Evolutionary conservation across 2,888 invertebrate genomes (phyloP).

Genomic region (Morpho helenor): DNA sequence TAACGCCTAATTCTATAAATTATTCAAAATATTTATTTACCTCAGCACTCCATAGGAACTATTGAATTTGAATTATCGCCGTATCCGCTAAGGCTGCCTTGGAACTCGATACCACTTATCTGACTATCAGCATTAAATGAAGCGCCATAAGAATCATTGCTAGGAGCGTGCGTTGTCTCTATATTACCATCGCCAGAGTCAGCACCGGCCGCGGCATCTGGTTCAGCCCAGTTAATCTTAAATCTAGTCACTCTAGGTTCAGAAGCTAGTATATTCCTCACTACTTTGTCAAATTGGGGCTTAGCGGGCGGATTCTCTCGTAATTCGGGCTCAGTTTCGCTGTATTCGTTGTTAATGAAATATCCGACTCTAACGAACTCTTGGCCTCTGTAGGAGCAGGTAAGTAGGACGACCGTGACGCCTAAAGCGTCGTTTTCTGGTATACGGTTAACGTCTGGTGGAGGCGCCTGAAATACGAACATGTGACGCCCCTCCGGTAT

Average conservation of each 20-base stretch:
- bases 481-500: constrained; percentile 90
- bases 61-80: constrained; percentile 82
- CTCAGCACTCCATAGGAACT: constrained; percentile 82
- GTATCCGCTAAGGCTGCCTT: constrained; percentile 67
- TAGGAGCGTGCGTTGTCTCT: constrained; percentile 54
- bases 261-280: constrained; percentile 90
- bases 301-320: constrained; percentile 96
- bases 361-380: constrained; percentile 99
- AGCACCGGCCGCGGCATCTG: constrained; percentile 60
- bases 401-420: constrained; percentile 97
- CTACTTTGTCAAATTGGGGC: constrained; percentile 96
- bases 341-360: constrained; percentile 98
- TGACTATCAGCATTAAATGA: constrained; percentile 69
- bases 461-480: constrained; percentile 97
- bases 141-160: constrained; percentile 64
- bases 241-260: constrained; percentile 96
- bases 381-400: constrained; percentile 94
- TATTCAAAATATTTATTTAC: constrained; percentile 40
- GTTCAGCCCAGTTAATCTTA: constrained; percentile 98
- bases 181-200: constrained; percentile 61
- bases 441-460: constrained; percentile 95
- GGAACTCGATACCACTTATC: constrained; percentile 64
- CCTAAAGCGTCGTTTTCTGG: constrained; percentile 98
- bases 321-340: constrained; percentile 92
- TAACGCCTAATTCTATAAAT: too few relatives aligned